Conservation (phyloP, 2,888 invertebrate genomes). For the Mythimna pallens region DNA sequence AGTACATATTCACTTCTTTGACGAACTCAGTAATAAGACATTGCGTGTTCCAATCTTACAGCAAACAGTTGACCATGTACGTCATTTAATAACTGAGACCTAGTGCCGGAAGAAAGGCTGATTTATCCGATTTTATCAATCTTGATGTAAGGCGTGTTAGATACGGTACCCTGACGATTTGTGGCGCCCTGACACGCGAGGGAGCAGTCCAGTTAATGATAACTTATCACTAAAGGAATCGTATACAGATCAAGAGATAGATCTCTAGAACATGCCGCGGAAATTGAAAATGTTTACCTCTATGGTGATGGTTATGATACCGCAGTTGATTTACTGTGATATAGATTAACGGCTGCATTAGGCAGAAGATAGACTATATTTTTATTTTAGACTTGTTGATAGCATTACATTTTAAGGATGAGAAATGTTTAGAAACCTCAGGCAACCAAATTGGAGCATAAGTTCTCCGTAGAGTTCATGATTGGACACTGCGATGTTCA, state of each 20-base stretch:
- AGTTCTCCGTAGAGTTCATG: not conserved
- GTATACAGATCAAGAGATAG: slow-evolving; percentile 16
- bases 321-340: not conserved
- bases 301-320: slow-evolving; percentile 1
- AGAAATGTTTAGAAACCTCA: not conserved
- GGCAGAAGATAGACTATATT: not conserved
- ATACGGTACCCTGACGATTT: slow-evolving; percentile 26
- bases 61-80: not conserved
- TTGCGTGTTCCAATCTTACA: slow-evolving; percentile 18
- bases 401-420: not conserved
- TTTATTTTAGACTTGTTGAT: not conserved
- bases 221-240: slow-evolving; percentile 39
- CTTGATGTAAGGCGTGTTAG: slow-evolving; percentile 36
- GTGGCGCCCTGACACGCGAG: slow-evolving; percentile 51
- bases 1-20: no score
- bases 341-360: not conserved
- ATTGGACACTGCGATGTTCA: not conserved
- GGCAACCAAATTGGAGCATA: not conserved
- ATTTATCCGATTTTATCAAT: slow-evolving; percentile 44
- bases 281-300: slow-evolving; percentile 39
- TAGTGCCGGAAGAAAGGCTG: slow-evolving; percentile 44
- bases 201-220: slow-evolving; percentile 32
- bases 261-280: slow-evolving; percentile 20
- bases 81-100: slow-evolving; percentile 15
- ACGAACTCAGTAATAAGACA: not conserved